Percentiles rank a stretch among this genome's conserved stretches.
phyloP scores from a whole-genome alignment of 2,888 invertebrate species.

The Clanis bilineata region DNA sequence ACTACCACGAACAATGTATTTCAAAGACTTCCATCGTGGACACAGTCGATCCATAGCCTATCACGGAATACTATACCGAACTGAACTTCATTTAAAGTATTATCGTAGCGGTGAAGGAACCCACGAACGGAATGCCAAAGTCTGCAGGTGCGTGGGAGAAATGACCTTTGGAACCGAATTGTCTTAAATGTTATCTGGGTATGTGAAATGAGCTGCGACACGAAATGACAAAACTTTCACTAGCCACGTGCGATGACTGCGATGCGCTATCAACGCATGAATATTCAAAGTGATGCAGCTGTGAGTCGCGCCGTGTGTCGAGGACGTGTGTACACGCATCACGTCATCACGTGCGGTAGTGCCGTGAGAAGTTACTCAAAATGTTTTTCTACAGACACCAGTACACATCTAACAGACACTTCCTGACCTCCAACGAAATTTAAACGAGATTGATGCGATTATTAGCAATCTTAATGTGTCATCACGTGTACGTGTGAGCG shows the following conservation, averaged over 20 bases:
- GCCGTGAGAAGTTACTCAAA: not conserved
- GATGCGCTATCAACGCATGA: not conserved
- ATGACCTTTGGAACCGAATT: no score
- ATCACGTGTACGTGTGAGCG: conserved; percentile 6
- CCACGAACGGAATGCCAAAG: not conserved
- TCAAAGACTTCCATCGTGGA: no score
- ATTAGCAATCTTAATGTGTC: not conserved
- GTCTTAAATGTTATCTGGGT: not conserved
- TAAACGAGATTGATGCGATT: conserved; percentile 1
- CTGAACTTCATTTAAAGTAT: no score
- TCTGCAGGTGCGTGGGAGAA: not conserved
- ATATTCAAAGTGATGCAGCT: not conserved
- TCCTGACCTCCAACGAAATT: not conserved
- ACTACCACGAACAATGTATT: no score
- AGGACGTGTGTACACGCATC: not conserved
- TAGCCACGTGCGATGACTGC: not conserved
- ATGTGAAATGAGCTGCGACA: not conserved
- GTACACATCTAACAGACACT: not conserved
- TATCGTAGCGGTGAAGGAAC: not conserved
- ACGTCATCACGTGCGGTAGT: not conserved
- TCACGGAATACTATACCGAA: no score
- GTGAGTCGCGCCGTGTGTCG: not conserved
- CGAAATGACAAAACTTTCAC: not conserved
- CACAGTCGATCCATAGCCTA: no score
- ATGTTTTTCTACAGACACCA: not conserved